phyloP scores from a whole-genome alignment of 2,113 vertebrate species.

The Leucoraja erinaceus region DNA sequence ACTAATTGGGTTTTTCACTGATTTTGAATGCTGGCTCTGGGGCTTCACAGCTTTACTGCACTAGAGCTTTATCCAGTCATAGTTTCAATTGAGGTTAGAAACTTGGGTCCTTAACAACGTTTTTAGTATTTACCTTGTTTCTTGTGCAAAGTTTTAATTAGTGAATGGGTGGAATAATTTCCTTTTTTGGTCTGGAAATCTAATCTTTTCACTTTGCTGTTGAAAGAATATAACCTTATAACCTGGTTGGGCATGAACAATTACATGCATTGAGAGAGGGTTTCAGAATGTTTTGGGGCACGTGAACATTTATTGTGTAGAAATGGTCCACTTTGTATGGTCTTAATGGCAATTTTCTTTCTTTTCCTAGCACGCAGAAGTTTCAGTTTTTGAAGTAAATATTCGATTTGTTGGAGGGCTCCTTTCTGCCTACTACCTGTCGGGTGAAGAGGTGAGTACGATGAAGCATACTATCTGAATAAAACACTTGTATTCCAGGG shows the following conservation, averaged over 20 bases:
- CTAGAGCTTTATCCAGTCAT: not conserved
- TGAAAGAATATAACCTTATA: not conserved
- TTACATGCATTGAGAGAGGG: not conserved
- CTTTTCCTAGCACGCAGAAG: constrained; percentile 78
- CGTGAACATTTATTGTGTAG: not conserved
- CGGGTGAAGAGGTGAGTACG: constrained; percentile 87
- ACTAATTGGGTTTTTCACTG: not conserved
- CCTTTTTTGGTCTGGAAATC: not conserved
- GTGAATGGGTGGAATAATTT: not conserved
- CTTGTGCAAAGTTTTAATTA: not conserved
- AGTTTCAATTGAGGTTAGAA: not conserved
- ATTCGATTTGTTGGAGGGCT: constrained; percentile 95
- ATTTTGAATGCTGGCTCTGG: not conserved
- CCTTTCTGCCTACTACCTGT: constrained; percentile 93
- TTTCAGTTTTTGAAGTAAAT: constrained; percentile 97
- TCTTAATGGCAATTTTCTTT: constrained; percentile 42
- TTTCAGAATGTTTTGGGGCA: not conserved
- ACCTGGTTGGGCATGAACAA: not conserved
- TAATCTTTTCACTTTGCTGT: not conserved
- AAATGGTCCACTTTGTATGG: not conserved
- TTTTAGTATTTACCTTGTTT: too few relatives aligned
- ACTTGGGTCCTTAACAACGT: too few relatives aligned
- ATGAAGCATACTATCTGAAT: not conserved
- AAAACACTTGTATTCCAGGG: not conserved
- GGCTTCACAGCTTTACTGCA: not conserved